Evolutionary conservation across 2,113 vertebrate species (phyloP).

Genomic region (Amphilophus citrinellus): DNA sequence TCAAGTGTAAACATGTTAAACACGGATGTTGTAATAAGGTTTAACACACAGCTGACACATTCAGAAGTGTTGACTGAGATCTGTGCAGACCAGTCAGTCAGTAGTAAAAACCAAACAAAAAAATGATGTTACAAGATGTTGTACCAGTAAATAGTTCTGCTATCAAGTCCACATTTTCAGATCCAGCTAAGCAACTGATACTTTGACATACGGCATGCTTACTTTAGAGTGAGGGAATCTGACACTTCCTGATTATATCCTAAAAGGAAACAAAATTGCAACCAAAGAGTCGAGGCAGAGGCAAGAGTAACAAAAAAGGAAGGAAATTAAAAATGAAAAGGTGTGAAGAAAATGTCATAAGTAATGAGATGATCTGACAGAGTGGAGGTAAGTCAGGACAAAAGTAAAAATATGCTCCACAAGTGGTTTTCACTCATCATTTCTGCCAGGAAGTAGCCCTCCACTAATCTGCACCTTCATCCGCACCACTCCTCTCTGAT

Average conservation of each 20-base stretch:
- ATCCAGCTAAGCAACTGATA: too few species aligned
- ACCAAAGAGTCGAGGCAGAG: background rate
- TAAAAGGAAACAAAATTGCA: background rate
- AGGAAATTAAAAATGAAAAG: background rate
- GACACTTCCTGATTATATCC: background rate
- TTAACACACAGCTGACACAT: background rate
- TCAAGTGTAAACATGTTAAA: background rate
- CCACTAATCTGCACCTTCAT: background rate
- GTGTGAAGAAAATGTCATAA: background rate
- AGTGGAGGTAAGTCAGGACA: background rate
- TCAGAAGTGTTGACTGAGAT: background rate
- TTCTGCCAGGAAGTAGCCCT: background rate
- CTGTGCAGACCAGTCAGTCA: background rate
- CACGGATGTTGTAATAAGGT: background rate
- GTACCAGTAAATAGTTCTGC: background rate
- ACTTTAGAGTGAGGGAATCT: background rate
- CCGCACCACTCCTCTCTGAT: background rate
- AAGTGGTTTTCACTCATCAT: background rate
- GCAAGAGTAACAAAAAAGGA: accelerated
- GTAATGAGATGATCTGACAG: background rate
- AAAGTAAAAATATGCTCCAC: background rate
- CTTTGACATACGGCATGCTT: background rate
- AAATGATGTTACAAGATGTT: too few species aligned
- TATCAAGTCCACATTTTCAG: background rate
- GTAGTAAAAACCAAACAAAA: background rate